A percentile compares a stretch with the other conserved stretches of the same genome.
Conservation (phyloP, 2,888 invertebrate genomes). For the Aporophyla lueneburgensis region DNA sequence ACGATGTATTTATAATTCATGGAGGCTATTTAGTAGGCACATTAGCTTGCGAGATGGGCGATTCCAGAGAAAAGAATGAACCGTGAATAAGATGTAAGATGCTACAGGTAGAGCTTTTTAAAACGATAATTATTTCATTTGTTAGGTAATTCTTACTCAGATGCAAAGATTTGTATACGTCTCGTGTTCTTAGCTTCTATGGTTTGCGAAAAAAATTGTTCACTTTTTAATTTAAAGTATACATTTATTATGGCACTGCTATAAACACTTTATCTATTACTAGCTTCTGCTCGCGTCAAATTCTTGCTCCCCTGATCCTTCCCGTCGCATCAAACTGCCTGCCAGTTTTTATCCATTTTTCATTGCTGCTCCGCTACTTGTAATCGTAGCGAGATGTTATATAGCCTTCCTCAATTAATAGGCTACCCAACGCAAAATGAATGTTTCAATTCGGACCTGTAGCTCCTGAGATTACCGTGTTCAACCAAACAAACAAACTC, state of each 20-base stretch:
- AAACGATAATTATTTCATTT: conserved; percentile 12
- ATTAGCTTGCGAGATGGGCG: conserved; percentile 54
- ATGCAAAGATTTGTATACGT: not conserved
- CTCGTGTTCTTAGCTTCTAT: conserved; percentile 2
- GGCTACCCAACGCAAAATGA: too few species aligned
- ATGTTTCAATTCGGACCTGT: too few species aligned
- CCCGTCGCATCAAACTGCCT: too few species aligned
- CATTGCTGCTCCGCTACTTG: too few species aligned
- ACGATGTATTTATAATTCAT: conserved; percentile 51
- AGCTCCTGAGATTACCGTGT: too few species aligned
- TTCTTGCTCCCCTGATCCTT: too few species aligned
- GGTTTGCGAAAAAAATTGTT: not conserved
- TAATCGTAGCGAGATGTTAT: too few species aligned
- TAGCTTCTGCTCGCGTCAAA: too few species aligned
- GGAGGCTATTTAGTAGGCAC: conserved; percentile 44
- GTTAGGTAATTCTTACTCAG: conserved; percentile 26
- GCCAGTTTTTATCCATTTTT: too few species aligned
- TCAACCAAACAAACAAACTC: too few species aligned
- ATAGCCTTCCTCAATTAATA: too few species aligned
- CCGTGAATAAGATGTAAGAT: conserved; percentile 36
- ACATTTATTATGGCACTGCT: not conserved
- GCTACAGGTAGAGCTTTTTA: conserved; percentile 26
- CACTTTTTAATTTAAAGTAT: not conserved
- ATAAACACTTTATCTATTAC: not conserved
- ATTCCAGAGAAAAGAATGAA: conserved; percentile 57